Evolutionary conservation across 2,113 vertebrate species (phyloP).

Genomic region (Vulpes lagopus): DNA sequence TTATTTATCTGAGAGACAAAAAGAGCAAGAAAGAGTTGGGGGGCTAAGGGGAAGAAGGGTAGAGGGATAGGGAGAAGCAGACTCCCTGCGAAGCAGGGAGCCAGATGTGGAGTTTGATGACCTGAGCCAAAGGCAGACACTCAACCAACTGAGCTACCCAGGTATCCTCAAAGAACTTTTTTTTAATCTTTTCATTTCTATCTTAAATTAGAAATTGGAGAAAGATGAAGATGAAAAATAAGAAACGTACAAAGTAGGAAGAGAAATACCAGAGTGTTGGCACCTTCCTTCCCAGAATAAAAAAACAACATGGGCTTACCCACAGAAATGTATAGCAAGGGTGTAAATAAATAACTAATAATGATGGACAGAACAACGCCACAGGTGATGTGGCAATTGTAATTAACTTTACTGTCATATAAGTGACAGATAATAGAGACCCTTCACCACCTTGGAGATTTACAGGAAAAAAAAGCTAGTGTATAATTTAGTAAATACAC

Average conservation of each 20-base stretch:
- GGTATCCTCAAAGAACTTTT: background rate
- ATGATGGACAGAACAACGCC: background rate
- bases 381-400: background rate
- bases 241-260: background rate
- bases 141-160: background rate
- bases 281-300: background rate
- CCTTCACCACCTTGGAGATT: background rate
- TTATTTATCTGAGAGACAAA: background rate
- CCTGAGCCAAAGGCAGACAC: background rate
- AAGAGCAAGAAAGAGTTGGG: background rate
- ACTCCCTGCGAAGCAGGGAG: background rate
- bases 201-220: background rate
- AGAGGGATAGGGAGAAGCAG: background rate
- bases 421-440: background rate
- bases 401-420: conserved; percentile 11
- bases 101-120: background rate
- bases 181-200: conserved; percentile 1
- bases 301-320: background rate
- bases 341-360: background rate
- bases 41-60: background rate
- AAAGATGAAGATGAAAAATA: background rate
- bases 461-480: background rate
- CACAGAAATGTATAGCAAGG: background rate
- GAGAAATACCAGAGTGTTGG: background rate
- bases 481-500: background rate